These are phyloP conservation scores for Spinibarbus caldwelli DNA, from an alignment of 2,797 vertebrate genomes.

Conservation along the genomic window DNA sequence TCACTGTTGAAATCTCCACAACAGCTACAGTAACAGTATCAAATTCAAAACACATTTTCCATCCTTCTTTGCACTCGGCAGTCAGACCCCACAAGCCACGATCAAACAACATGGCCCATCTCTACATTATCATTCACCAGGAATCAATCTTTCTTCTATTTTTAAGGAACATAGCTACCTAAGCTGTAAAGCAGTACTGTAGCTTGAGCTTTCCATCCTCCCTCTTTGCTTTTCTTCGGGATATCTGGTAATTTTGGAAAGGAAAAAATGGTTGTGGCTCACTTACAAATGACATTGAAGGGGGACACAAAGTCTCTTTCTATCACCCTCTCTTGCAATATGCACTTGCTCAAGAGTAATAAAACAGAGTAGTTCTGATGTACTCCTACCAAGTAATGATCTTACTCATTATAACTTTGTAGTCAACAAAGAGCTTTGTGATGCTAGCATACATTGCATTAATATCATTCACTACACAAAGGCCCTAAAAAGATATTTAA, in stretches of 20 bases:
- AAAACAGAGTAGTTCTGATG: not conserved
- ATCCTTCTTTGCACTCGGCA: not conserved
- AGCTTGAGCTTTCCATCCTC: too few relatives aligned
- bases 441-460: not conserved
- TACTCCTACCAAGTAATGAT: too few relatives aligned
- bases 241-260: slow-evolving; percentile 10
- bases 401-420: not conserved
- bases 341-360: not conserved
- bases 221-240: not conserved
- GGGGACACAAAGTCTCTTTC: too few relatives aligned
- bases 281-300: too few relatives aligned
- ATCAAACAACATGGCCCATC: not conserved
- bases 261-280: not conserved
- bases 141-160: not conserved
- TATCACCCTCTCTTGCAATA: too few relatives aligned
- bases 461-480: slow-evolving; percentile 10
- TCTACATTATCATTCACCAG: slow-evolving; percentile 1
- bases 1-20: not conserved
- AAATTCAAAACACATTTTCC: not conserved
- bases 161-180: not conserved
- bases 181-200: too few relatives aligned
- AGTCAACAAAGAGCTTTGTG: slow-evolving; percentile 1
- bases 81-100: not conserved
- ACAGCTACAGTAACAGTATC: not conserved
- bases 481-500: not conserved